A percentile compares a stretch with the other conserved stretches of the same genome.
Conservation (phyloP, 2,113 vertebrate genomes). For the Monopterus albus region DNA sequence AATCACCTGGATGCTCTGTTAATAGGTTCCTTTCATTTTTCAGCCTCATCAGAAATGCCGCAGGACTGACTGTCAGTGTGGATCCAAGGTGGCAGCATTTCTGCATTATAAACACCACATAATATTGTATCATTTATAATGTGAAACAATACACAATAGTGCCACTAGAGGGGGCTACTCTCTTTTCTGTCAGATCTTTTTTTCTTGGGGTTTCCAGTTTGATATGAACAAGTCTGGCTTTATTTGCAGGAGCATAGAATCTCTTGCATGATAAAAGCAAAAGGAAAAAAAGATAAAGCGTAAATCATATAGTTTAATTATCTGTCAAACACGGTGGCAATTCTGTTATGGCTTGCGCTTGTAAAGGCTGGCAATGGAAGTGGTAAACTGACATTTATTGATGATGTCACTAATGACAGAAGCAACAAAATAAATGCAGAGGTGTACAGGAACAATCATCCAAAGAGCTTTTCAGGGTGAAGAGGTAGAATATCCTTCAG, state of each 20-base stretch:
- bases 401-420: too few relatives aligned
- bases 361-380: too few relatives aligned
- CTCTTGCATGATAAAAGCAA: too few relatives aligned
- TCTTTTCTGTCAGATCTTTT: neutral
- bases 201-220: neutral
- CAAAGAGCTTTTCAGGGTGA: too few relatives aligned
- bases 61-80: neutral
- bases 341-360: too few relatives aligned
- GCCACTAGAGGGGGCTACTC: slow-evolving; percentile 36
- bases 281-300: too few relatives aligned
- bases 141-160: neutral
- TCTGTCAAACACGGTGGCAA: too few relatives aligned
- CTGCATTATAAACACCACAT: neutral
- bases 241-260: neutral
- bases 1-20: neutral
- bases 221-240: neutral
- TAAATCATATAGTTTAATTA: neutral
- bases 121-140: neutral
- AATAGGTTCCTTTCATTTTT: slow-evolving; percentile 14
- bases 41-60: slow-evolving; percentile 2
- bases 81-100: neutral
- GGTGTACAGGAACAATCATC: too few relatives aligned
- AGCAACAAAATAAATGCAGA: too few relatives aligned
- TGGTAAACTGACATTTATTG: too few relatives aligned
- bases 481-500: too few relatives aligned